Percentiles rank a stretch among this genome's conserved stretches.
phyloP scores from a whole-genome alignment of 1,140 invertebrate species.

The Bombus pyrosoma region DNA sequence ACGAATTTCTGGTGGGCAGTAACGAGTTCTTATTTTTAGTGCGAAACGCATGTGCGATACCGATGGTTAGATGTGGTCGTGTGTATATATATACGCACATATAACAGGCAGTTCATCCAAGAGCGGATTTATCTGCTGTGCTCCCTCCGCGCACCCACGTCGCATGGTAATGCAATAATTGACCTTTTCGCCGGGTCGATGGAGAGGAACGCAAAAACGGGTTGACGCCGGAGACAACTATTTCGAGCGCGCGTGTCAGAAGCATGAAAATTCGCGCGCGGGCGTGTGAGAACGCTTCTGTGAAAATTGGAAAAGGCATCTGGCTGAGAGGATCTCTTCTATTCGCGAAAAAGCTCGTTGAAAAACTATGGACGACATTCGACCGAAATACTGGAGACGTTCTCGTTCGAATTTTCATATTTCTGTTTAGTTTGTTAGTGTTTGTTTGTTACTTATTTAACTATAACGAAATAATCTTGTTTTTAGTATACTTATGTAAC shows the following conservation, averaged over 20 bases:
- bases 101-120: slow-evolving; percentile 1
- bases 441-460: not conserved
- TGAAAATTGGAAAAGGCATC: not conserved
- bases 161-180: slow-evolving; percentile 39
- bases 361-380: not conserved
- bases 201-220: slow-evolving; percentile 28
- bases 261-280: not conserved
- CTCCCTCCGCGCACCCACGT: slow-evolving; percentile 23
- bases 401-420: not conserved
- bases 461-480: not conserved
- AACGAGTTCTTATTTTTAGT: slow-evolving; percentile 34
- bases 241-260: not conserved
- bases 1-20: not conserved
- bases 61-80: not conserved
- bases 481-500: not conserved
- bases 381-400: not conserved
- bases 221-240: slow-evolving; percentile 12
- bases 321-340: not conserved
- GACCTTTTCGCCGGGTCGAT: slow-evolving; percentile 24
- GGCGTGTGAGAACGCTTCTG: not conserved
- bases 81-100: no score
- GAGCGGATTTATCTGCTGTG: slow-evolving; percentile 1
- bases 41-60: not conserved
- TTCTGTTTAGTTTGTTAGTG: not conserved
- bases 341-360: not conserved